Conservation (phyloP, 2,113 vertebrate genomes). For the Plestiodon gilberti region DNA sequence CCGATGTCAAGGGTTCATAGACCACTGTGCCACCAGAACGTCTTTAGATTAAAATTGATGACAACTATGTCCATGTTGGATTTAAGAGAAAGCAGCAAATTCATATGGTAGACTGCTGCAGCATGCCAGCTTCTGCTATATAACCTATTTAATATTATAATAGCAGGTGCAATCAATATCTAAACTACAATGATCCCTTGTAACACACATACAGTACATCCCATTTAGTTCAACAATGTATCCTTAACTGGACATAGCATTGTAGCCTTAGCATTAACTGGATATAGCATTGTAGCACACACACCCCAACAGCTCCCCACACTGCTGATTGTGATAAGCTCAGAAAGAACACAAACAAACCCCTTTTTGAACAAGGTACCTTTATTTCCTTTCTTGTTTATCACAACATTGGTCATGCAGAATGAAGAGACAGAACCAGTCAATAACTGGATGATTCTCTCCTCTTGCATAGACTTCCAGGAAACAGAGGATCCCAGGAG, state of each 20-base stretch:
- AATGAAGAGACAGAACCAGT: background rate
- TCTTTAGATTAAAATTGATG: background rate
- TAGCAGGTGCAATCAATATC: background rate
- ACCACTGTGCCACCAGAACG: background rate
- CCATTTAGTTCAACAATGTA: background rate
- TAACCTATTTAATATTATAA: background rate
- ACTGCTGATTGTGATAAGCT: background rate
- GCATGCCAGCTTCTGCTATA: background rate
- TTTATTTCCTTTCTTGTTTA: background rate
- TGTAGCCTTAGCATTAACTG: background rate
- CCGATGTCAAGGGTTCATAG: background rate
- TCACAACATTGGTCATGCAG: background rate
- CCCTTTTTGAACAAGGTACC: conserved; percentile 1
- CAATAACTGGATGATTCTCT: background rate
- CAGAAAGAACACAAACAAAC: background rate
- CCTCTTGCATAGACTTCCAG: background rate
- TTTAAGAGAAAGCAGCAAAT: background rate
- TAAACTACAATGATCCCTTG: background rate
- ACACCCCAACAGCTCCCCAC: background rate
- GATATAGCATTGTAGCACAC: background rate
- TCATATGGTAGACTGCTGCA: background rate
- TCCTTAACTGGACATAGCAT: background rate
- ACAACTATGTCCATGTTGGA: background rate
- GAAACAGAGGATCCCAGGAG: background rate
- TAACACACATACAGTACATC: background rate